Base-by-base conservation (phyloP, 2,113 vertebrate genomes). In the Strigops habroptila region DNA sequence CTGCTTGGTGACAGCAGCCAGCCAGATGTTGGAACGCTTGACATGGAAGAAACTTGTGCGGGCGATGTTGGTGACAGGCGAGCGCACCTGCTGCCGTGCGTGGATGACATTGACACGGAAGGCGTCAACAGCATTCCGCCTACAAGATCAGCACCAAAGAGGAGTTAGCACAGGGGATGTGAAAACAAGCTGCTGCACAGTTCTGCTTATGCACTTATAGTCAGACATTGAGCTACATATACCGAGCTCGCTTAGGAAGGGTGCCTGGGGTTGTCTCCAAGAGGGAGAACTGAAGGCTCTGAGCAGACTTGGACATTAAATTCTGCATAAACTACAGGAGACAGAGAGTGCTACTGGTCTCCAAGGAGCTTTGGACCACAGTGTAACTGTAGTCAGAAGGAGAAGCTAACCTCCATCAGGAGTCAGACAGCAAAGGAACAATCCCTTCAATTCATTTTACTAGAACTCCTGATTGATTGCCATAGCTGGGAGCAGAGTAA, bases 71-170 rank as follows among this genome's bases (percentile, higher is more conserved):
- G 99, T 99, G 97, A 99, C 99, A 0, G 99, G 99, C 13, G 99
- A 99, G 97, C 99, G 99, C 33, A 99, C 99, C 98, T 99, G 99
- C 98, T 99, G 99, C 94, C 99, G 98, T 14, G 99, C 99, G 1
- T 99, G 99, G 97, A 99, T 99, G 95, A 99, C 99, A 96, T 99
- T 99, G 95, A 99, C 99, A 7, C 99, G 99, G 97, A 99, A 99
- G 78, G 99, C 99, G 12, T 99, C 99, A 90, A 99, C 99, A 2
- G 99, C 99, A 12, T 99, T 99, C 86, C 99, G 99, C 98, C 99
- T 99, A 90, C 28, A 24, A 84, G 65, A 74, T 71, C 70, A 87
- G 2, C 88, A 55, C 63, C 91, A 55, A 24, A 82, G 51, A 51
- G 1, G 6, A 35, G 41, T 68, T 57, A 78, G 51, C 88, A 63